These are phyloP conservation scores for Drosophila cognata DNA, from an alignment of 2,888 invertebrate genomes.

Conservation along the genomic window DNA sequence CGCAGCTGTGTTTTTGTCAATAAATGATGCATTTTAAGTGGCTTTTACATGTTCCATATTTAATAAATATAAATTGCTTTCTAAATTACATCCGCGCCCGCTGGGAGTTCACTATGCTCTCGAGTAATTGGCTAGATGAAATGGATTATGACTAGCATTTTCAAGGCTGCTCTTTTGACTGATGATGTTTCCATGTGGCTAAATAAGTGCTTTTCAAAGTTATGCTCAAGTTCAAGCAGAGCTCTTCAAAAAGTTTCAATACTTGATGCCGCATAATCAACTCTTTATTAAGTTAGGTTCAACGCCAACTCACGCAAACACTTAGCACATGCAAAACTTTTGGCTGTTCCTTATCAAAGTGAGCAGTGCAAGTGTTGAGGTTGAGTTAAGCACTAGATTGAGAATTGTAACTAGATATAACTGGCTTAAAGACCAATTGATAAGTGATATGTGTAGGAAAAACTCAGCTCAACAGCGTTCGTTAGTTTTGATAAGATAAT, in stretches of 20 bases:
- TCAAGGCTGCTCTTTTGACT: background rate
- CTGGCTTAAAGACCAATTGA: background rate
- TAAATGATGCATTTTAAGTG: slow-evolving; percentile 51
- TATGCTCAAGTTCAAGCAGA: slow-evolving; percentile 9
- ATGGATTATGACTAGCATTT: slow-evolving; percentile 15
- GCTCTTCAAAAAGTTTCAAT: slow-evolving; percentile 28
- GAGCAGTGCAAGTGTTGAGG: slow-evolving; percentile 1
- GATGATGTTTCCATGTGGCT: slow-evolving; percentile 17
- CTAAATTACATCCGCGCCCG: background rate
- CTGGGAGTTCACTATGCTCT: background rate
- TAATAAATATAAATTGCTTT: slow-evolving; percentile 21
- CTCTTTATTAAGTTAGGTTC: slow-evolving; percentile 37
- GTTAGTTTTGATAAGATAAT: slow-evolving; percentile 7
- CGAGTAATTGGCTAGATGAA: slow-evolving; percentile 48
- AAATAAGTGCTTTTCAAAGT: slow-evolving; percentile 33
- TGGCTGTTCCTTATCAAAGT: slow-evolving; percentile 11
- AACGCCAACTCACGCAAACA: slow-evolving; percentile 9
- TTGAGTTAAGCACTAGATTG: background rate
- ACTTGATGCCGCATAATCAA: slow-evolving; percentile 38
- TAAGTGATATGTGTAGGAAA: background rate
- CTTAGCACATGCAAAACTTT: slow-evolving; percentile 7
- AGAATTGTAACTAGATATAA: background rate
- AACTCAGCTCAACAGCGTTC: too few relatives aligned
- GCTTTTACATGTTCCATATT: slow-evolving; percentile 35
- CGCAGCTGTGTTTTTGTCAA: slow-evolving; percentile 41